Conservation (phyloP, 2,797 vertebrate species). For the Arctocebus calabarensis region DNA sequence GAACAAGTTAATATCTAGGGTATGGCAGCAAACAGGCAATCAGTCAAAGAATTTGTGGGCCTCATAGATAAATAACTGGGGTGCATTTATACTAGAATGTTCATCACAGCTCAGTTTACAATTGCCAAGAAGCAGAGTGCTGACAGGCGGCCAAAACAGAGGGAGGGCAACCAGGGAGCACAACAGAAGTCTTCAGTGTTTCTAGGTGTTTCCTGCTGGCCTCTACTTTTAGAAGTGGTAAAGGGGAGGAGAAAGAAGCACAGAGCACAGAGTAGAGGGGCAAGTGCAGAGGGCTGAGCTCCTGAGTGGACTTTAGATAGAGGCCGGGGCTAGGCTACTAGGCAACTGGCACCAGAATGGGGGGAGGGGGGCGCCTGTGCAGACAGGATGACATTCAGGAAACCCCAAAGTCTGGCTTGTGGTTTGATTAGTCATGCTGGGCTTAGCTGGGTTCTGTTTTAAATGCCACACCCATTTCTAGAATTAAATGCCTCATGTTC, state of each 20-base stretch:
- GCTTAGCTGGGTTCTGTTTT: not conserved
- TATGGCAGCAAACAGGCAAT: not conserved
- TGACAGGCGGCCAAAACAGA: not conserved
- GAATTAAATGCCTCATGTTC: not conserved
- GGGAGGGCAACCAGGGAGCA: not conserved
- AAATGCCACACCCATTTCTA: not conserved
- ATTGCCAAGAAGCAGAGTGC: not conserved
- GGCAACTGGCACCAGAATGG: too few species aligned
- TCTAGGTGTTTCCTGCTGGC: not conserved
- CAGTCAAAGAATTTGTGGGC: not conserved
- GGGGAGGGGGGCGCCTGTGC: rapidly evolving
- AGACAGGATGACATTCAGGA: not conserved
- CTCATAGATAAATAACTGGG: not conserved
- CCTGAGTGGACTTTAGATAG: too few species aligned
- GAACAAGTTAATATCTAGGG: not conserved
- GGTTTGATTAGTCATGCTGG: not conserved
- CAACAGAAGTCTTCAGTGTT: not conserved
- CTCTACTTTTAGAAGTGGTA: not conserved
- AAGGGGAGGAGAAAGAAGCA: not conserved
- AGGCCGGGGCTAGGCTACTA: not conserved
- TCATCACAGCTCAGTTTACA: too few species aligned
- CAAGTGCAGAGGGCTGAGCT: not conserved
- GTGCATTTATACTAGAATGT: too few species aligned
- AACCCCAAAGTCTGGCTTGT: not conserved
- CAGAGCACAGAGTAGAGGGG: not conserved